These are phyloP conservation scores for Odontocolon sp. DNA, from an alignment of 2,888 invertebrate genomes.

Conservation along the genomic window DNA sequence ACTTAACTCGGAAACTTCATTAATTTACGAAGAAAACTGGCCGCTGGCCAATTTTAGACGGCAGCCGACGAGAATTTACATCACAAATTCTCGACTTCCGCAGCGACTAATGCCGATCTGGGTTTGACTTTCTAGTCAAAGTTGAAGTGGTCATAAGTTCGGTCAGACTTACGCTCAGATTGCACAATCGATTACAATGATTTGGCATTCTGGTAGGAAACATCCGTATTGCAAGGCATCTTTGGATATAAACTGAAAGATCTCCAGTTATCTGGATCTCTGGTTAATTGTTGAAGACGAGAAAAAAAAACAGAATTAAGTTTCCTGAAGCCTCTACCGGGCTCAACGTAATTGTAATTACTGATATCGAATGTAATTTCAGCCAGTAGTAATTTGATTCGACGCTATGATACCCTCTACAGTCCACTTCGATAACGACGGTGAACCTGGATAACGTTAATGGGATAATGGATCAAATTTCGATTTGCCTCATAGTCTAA, in stretches of 20 bases:
- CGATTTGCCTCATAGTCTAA: constrained; percentile 11
- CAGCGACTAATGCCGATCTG: constrained; percentile 1
- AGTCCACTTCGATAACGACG: not conserved
- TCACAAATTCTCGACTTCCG: constrained; percentile 23
- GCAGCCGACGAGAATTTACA: constrained; percentile 42
- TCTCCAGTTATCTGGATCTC: too few relatives aligned
- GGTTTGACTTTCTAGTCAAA: not conserved
- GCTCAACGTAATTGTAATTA: too few relatives aligned
- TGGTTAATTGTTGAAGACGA: too few relatives aligned
- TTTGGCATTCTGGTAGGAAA: too few relatives aligned
- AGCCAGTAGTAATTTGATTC: not conserved
- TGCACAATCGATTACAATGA: too few relatives aligned
- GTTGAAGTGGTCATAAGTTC: not conserved
- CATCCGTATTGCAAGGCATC: too few relatives aligned
- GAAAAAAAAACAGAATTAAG: too few relatives aligned
- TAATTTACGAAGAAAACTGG: constrained; percentile 33
- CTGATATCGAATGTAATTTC: too few relatives aligned
- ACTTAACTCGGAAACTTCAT: constrained; percentile 32
- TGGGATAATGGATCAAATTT: constrained; percentile 16
- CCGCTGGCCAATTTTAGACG: constrained; percentile 43
- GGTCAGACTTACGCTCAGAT: not conserved
- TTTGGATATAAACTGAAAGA: too few relatives aligned
- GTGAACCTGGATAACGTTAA: constrained; percentile 15
- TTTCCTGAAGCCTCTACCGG: too few relatives aligned
- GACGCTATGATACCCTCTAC: not conserved